Conservation (phyloP, 1,140 invertebrate genomes). For the Drosophila setifemur region DNA sequence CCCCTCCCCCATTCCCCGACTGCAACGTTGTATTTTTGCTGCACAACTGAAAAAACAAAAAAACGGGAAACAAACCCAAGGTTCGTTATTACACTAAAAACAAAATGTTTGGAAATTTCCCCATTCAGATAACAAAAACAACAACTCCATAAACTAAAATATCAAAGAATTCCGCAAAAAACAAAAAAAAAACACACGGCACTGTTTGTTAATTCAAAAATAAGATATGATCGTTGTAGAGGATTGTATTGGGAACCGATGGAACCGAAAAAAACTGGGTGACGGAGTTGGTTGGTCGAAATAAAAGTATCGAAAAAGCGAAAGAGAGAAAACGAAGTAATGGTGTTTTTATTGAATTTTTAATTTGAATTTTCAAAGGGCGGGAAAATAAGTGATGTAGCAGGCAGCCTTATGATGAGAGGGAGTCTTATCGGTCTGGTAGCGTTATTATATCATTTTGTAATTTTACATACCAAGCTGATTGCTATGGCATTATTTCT, state of each 20-base stretch:
- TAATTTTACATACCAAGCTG: no score
- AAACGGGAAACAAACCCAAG: slow-evolving; percentile 9
- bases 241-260: no score
- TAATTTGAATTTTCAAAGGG: slow-evolving; percentile 13
- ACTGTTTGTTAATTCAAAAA: slow-evolving; percentile 62
- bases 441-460: no score
- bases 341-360: not conserved
- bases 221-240: slow-evolving; percentile 37
- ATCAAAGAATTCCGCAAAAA: slow-evolving; percentile 24
- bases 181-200: slow-evolving; percentile 14
- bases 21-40: slow-evolving; percentile 45
- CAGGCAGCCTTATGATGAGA: not conserved
- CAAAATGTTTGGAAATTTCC: slow-evolving; percentile 25
- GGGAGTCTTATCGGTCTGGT: not conserved
- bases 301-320: slow-evolving; percentile 53
- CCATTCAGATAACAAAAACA: not conserved
- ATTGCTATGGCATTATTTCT: no score
- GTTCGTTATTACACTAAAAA: slow-evolving; percentile 46
- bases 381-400: not conserved
- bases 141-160: slow-evolving; percentile 9
- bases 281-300: slow-evolving; percentile 46
- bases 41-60: slow-evolving; percentile 25
- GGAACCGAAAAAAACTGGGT: no score
- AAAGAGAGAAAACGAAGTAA: slow-evolving; percentile 27
- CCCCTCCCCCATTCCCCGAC: no score